A percentile compares a stretch with the other conserved stretches of the same genome.
phyloP scores from a whole-genome alignment of 2,797 vertebrate species.

The Adrianichthys oophorus region DNA sequence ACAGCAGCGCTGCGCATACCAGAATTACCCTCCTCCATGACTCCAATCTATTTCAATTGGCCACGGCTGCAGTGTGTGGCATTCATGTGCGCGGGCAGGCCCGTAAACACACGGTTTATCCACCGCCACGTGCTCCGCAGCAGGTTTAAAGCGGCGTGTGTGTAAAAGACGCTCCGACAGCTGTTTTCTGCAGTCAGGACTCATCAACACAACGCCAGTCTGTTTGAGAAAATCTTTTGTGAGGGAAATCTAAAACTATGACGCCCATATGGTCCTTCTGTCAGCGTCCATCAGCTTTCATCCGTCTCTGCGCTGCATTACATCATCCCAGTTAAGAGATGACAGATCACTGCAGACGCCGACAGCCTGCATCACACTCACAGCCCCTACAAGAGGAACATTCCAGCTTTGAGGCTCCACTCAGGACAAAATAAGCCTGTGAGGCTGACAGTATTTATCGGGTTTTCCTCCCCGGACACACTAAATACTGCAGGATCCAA shows the following conservation, averaged over 20 bases:
- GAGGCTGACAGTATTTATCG: slow-evolving; percentile 50
- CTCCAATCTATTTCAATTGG: slow-evolving; percentile 77
- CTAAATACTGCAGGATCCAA: slow-evolving; percentile 37
- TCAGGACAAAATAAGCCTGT: slow-evolving; percentile 26
- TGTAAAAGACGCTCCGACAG: slow-evolving; percentile 32
- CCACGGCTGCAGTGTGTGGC: slow-evolving; percentile 67
- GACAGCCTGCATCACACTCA: slow-evolving; percentile 64
- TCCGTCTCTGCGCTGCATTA: slow-evolving; percentile 17
- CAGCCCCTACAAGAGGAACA: slow-evolving; percentile 43
- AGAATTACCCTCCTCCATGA: slow-evolving; percentile 49
- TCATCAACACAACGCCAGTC: slow-evolving; percentile 65
- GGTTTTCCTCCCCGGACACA: slow-evolving; percentile 14
- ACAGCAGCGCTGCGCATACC: slow-evolving; percentile 42
- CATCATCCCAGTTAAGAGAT: slow-evolving; percentile 35
- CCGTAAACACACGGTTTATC: slow-evolving; percentile 37
- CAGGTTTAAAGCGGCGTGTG: slow-evolving; percentile 9
- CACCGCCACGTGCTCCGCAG: slow-evolving; percentile 1
- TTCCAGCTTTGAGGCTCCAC: slow-evolving; percentile 41
- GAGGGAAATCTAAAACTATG: slow-evolving; percentile 64
- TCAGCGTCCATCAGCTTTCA: slow-evolving; percentile 52
- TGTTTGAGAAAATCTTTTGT: slow-evolving; percentile 64
- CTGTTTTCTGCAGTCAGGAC: slow-evolving; percentile 71
- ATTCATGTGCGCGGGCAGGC: slow-evolving; percentile 30
- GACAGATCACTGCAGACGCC: slow-evolving; percentile 55
- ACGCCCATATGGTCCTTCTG: slow-evolving; percentile 63